Evolutionary conservation across 2,888 invertebrate species (phyloP), one percentile per base, ranked within the genome.

Genomic region (Kryphioiulus occultus): DNA sequence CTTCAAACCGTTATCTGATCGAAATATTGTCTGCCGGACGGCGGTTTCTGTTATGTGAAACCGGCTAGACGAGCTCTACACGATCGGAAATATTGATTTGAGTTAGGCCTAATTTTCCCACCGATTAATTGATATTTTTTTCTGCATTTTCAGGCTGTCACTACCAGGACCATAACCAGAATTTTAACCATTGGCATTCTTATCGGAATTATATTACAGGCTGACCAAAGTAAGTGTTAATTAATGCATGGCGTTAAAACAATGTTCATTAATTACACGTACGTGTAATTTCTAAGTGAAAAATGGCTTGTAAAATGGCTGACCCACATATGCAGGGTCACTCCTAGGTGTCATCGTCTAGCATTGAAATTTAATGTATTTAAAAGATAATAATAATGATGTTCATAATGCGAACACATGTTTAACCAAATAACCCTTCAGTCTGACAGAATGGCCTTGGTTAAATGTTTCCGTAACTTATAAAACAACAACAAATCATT

Each of bases 111-210:
- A 68, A 22, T 68, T 68, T 68, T 26, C 26, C 68, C 26, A 22
- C 68, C 9, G 26, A 26, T 68, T 26, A 68, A 68, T 68, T 22
- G 0, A 22, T 12, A 26, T 26, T 26, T 68, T 68, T 68, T 10
- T 39, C 9, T 12, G 2, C 19, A 68, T 68, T 68, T 68, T 26
- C 68, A 68, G 68, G 68, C 68, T 68, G 22, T 26, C 68, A 68
- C 68, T 5, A 68, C 68, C 68, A 68, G 68, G 68, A 68, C 12
- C 68, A 68, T 68, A 68, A 68, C 68, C 68, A 68, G 68, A 68
- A 68, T 68, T 26, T 68, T 68, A 68, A 26, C 68, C 9, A 68
- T 68, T 68, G 68, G 68, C 26, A 68, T 68, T 68, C 68, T 68
- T 68, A 68, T 68, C 68, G 68, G 68, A 10, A 68, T 68, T 68